phyloP scores from a whole-genome alignment of 2,888 invertebrate species.

The Syrphus vitripennis region DNA sequence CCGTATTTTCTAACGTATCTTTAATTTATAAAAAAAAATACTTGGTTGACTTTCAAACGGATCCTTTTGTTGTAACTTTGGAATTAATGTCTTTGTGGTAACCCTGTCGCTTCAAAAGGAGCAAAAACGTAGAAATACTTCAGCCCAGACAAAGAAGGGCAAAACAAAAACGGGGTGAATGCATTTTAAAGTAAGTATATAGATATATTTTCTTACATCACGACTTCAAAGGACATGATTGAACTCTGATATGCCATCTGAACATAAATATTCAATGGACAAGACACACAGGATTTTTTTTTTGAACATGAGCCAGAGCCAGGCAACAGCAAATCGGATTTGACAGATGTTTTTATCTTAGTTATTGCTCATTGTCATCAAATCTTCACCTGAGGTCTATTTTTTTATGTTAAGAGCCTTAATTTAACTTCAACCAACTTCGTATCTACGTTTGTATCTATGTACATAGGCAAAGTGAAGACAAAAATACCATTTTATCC shows the following conservation, averaged over 20 bases:
- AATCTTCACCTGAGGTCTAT: no score
- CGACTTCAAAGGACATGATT: background rate
- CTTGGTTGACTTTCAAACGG: no score
- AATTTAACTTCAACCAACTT: no score
- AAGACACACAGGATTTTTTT: background rate
- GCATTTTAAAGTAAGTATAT: background rate
- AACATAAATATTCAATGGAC: background rate
- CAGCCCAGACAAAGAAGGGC: conserved; percentile 48
- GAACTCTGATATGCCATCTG: background rate
- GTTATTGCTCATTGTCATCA: no score
- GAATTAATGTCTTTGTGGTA: background rate
- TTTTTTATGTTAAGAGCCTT: no score
- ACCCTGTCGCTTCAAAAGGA: background rate
- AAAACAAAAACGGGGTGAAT: conserved; percentile 29
- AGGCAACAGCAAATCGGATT: background rate
- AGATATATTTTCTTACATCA: no score
- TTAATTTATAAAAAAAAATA: no score
- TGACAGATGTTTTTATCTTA: background rate
- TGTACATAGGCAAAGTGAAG: no score
- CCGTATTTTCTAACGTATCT: no score
- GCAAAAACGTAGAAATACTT: background rate
- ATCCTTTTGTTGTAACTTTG: no score
- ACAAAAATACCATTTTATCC: no score
- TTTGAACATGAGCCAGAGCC: background rate
- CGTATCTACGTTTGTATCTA: no score